A percentile compares a stretch with the other conserved stretches of the same genome.
Evolutionary conservation across 1,140 invertebrate species (phyloP).

Genomic region (Diprion similis): DNA sequence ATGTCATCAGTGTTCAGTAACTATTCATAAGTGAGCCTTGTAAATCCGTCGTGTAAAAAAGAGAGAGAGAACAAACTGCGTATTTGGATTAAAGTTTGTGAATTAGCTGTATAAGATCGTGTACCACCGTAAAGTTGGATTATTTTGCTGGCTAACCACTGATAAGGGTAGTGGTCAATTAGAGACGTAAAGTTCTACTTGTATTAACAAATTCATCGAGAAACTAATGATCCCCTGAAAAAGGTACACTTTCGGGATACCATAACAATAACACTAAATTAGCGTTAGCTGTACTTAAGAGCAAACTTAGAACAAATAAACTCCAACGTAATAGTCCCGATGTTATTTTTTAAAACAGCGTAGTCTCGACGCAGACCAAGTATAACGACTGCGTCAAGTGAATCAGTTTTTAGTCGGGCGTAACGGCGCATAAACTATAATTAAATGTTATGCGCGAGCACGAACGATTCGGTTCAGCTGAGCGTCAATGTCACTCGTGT

Average conservation of each 20-base stretch:
- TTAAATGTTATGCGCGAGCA: conserved; percentile 7
- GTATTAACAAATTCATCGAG: not conserved
- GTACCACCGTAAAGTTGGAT: not conserved
- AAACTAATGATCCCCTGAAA: not conserved
- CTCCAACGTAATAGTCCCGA: too few species aligned
- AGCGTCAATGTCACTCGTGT: not conserved
- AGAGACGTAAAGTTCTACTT: not conserved
- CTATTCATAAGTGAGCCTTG: not conserved
- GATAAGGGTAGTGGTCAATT: not conserved
- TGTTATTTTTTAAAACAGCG: too few species aligned
- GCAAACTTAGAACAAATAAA: too few species aligned
- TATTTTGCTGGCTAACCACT: not conserved
- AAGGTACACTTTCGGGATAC: too few species aligned
- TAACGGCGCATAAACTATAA: not conserved
- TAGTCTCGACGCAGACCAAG: not conserved
- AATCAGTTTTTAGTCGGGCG: not conserved
- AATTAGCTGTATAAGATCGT: not conserved
- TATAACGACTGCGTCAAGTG: not conserved
- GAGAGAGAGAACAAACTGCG: not conserved
- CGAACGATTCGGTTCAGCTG: not conserved
- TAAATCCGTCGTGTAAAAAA: too few species aligned
- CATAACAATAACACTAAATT: too few species aligned
- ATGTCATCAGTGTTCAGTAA: not conserved
- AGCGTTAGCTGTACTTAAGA: too few species aligned
- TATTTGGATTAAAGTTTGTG: not conserved